A percentile compares a stretch with the other conserved stretches of the same genome.
Evolutionary conservation across 2,888 invertebrate species (phyloP).

Genomic region (Rhodophaea formosa): DNA sequence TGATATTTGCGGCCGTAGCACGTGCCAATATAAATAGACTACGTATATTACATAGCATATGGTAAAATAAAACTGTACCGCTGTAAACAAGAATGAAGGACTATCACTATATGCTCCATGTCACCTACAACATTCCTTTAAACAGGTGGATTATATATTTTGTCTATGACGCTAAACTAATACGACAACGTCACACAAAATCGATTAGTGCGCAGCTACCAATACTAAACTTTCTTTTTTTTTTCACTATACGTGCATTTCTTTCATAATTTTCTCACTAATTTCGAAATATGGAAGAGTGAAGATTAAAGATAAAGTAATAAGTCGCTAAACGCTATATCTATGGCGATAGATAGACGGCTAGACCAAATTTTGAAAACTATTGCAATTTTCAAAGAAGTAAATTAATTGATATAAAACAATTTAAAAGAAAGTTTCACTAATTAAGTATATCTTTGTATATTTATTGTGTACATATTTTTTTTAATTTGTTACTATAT

Average conservation of each 20-base stretch:
- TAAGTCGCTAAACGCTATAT: constrained; percentile 53
- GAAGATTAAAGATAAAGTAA: constrained; percentile 64
- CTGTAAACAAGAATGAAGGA: constrained; percentile 39
- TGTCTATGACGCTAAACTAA: constrained; percentile 49
- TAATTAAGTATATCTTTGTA: constrained; percentile 28
- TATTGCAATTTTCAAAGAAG: constrained; percentile 23
- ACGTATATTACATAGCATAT: constrained; percentile 30
- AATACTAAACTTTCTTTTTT: constrained; percentile 51
- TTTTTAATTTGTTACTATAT: constrained; percentile 13
- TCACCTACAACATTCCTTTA: constrained; percentile 71
- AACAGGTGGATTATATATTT: constrained; percentile 39
- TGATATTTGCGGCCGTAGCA: constrained; percentile 35
- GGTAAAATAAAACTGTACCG: constrained; percentile 38
- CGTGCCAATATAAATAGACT: constrained; percentile 39
- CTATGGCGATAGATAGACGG: constrained; percentile 46
- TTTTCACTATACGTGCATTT: constrained; percentile 71
- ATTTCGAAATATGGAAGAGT: constrained; percentile 79
- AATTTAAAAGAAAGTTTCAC: constrained; percentile 24
- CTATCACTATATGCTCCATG: constrained; percentile 57
- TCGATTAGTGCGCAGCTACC: constrained; percentile 60
- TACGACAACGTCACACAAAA: constrained; percentile 61
- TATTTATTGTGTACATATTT: constrained; percentile 46
- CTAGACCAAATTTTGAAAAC: constrained; percentile 35
- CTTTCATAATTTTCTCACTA: constrained; percentile 51
- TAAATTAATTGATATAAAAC: constrained; percentile 24